These are phyloP conservation scores for Dendrocopos noguchii DNA, from an alignment of 2,113 vertebrate species.

Conservation along the genomic window DNA sequence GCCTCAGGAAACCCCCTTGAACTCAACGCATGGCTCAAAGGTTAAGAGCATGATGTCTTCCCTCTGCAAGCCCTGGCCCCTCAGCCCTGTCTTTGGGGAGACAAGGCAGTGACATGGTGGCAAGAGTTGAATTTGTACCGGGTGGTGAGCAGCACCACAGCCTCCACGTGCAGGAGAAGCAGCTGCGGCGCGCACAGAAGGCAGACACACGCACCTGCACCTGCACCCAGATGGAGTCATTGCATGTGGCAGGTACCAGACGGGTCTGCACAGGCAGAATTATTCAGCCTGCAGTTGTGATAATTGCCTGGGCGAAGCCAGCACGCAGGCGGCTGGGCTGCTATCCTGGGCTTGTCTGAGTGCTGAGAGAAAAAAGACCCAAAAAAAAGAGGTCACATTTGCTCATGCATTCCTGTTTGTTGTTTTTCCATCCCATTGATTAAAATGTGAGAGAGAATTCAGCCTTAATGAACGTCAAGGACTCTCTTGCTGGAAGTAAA, in stretches of 20 bases:
- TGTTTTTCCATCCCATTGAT: constrained; percentile 57
- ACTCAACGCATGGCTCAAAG: not conserved
- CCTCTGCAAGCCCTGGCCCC: not conserved
- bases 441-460: constrained; percentile 54
- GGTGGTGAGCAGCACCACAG: not conserved
- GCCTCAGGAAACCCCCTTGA: rapidly evolving
- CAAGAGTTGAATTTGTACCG: rapidly evolving
- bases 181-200: rapidly evolving
- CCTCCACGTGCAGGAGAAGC: rapidly evolving
- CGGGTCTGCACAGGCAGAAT: not conserved
- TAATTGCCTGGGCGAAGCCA: constrained; percentile 22
- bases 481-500: not conserved
- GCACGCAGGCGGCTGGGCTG: not conserved
- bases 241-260: constrained; percentile 49
- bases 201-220: constrained; percentile 31
- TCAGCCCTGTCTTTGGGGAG: too few relatives aligned
- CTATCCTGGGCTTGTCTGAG: not conserved
- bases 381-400: not conserved
- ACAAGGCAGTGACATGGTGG: rapidly evolving
- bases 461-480: constrained; percentile 45
- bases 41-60: rapidly evolving
- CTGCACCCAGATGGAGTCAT: constrained; percentile 16
- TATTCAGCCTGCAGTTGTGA: constrained; percentile 16
- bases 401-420: constrained; percentile 31
- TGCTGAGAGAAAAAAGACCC: not conserved